A percentile compares a stretch with the other conserved stretches of the same genome.
Conservation (phyloP, 2,797 vertebrate genomes). For the Myotis findleyi region DNA sequence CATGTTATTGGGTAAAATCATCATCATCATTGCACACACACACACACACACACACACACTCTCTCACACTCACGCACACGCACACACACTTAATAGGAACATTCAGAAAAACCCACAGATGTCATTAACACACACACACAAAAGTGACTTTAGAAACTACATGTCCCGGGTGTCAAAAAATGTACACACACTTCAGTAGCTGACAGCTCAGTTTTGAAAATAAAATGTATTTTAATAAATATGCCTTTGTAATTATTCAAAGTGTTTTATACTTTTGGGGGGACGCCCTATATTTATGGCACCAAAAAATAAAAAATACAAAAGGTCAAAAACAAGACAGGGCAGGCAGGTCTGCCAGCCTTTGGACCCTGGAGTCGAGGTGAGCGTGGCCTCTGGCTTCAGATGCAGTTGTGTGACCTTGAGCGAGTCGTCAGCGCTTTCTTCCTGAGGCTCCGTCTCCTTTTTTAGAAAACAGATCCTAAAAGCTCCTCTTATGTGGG, state of each 20-base stretch:
- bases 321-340: not conserved
- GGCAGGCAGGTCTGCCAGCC: not conserved
- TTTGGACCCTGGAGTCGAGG: not conserved
- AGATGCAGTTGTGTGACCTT: slow-evolving; percentile 7
- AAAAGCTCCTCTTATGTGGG: not conserved
- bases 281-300: not conserved
- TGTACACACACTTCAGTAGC: too few relatives aligned
- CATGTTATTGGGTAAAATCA: not conserved
- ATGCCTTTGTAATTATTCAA: too few relatives aligned
- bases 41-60: not conserved
- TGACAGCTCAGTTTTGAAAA: too few relatives aligned
- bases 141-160: not conserved
- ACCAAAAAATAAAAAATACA: not conserved
- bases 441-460: not conserved
- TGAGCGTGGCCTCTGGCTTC: not conserved
- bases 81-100: not conserved
- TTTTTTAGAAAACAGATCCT: slow-evolving; percentile 4
- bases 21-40: not conserved
- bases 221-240: too few relatives aligned
- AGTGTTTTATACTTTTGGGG: too few relatives aligned
- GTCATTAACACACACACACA: not conserved
- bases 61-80: not conserved
- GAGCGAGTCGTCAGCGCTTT: not conserved
- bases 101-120: not conserved
- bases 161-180: not conserved